A percentile compares a stretch with the other conserved stretches of the same genome.
phyloP scores from a whole-genome alignment of 1,140 invertebrate species.

The Drosophila watanabei region DNA sequence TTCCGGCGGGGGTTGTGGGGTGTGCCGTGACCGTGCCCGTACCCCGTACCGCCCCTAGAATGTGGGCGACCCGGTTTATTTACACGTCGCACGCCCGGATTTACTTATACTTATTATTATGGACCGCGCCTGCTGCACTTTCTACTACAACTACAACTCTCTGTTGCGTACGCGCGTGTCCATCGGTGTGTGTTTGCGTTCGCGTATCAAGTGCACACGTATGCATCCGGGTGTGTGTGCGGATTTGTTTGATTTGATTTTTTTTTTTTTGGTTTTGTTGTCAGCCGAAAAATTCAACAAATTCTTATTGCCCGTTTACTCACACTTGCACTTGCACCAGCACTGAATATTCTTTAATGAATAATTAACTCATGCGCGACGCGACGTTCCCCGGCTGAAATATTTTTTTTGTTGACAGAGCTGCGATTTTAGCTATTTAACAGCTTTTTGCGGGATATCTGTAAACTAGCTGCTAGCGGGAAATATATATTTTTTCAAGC shows the following conservation, averaged over 20 bases:
- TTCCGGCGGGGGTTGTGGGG: slow-evolving; percentile 17
- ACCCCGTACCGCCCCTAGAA: slow-evolving; percentile 29
- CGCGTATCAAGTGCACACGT: slow-evolving; percentile 48
- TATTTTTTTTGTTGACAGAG: background rate
- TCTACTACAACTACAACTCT: slow-evolving; percentile 58
- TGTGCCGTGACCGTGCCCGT: background rate
- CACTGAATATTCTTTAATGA: slow-evolving; percentile 46
- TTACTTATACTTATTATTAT: slow-evolving; percentile 29
- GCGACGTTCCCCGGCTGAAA: slow-evolving; percentile 43
- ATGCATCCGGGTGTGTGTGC: slow-evolving; percentile 27
- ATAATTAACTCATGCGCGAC: slow-evolving; percentile 55
- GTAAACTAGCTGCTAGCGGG: too few relatives aligned
- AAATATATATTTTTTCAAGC: too few relatives aligned
- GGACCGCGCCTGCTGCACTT: slow-evolving; percentile 72
- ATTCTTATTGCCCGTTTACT: slow-evolving; percentile 14
- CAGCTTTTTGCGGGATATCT: too few relatives aligned
- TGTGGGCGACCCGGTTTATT: slow-evolving; percentile 75
- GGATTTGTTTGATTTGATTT: slow-evolving; percentile 4
- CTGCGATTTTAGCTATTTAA: too few relatives aligned
- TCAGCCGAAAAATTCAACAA: slow-evolving; percentile 4
- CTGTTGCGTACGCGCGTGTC: slow-evolving; percentile 21
- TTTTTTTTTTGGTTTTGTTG: background rate
- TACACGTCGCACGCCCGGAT: slow-evolving; percentile 54
- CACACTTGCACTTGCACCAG: slow-evolving; percentile 42
- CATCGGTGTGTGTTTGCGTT: slow-evolving; percentile 20